These are phyloP conservation scores for Vulpes lagopus DNA, from an alignment of 2,113 vertebrate genomes.

Conservation along the genomic window DNA sequence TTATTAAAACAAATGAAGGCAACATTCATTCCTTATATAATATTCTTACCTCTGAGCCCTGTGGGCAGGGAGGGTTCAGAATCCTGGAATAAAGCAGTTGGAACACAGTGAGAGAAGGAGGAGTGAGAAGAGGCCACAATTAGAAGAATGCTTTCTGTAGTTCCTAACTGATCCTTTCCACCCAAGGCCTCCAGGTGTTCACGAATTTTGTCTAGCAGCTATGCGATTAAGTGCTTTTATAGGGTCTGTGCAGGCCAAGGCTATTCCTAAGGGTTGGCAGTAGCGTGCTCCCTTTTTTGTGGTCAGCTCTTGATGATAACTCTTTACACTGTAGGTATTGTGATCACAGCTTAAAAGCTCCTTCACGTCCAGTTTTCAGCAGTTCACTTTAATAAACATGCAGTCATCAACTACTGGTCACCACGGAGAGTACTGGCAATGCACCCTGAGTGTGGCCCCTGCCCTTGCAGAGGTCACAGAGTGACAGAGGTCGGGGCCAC, in stretches of 20 bases:
- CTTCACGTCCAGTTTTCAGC: neutral
- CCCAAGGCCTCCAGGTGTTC: neutral
- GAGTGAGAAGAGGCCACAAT: neutral
- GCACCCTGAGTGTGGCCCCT: neutral
- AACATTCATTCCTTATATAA: constrained; percentile 71
- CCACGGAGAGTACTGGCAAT: too few species aligned
- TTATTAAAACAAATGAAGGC: constrained; percentile 77
- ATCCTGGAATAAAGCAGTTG: constrained; percentile 63
- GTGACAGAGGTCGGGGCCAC: neutral
- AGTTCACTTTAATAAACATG: neutral
- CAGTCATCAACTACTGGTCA: neutral
- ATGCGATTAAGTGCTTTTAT: neutral
- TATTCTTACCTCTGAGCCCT: constrained; percentile 64
- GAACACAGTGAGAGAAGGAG: neutral
- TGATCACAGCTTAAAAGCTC: neutral
- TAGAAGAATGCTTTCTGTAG: constrained; percentile 25
- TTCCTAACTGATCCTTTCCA: neutral
- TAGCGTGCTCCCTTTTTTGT: neutral
- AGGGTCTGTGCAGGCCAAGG: neutral
- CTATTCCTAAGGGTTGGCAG: neutral
- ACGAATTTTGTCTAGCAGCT: neutral
- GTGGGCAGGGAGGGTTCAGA: constrained; percentile 69
- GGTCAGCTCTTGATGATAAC: neutral
- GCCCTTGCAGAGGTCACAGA: neutral
- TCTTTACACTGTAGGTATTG: neutral